These are phyloP conservation scores for Irena cyanogastra DNA, from an alignment of 2,113 vertebrate species.

Conservation along the genomic window DNA sequence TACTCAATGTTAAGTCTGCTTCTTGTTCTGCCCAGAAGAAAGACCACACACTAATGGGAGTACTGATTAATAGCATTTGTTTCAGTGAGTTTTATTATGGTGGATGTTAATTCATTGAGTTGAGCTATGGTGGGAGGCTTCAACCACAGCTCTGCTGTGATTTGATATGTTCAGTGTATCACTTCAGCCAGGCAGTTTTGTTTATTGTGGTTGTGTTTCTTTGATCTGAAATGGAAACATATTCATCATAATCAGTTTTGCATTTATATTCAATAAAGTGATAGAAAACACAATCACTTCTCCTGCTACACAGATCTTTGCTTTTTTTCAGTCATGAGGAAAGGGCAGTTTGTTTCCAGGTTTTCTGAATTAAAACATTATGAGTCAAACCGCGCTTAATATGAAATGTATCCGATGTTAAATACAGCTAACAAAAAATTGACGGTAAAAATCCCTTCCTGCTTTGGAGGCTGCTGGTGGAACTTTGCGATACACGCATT, in stretches of 20 bases:
- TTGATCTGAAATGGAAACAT: constrained; percentile 6
- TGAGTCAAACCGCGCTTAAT: not conserved
- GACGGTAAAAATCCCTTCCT: not conserved
- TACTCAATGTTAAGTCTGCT: not conserved
- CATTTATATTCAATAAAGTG: not conserved
- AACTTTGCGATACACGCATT: not conserved
- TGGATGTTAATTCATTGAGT: not conserved
- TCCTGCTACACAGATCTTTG: not conserved
- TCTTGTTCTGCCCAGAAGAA: not conserved
- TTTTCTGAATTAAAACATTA: not conserved
- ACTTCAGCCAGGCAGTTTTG: not conserved
- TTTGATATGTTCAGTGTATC: constrained; percentile 6
- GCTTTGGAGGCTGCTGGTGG: constrained; percentile 45
- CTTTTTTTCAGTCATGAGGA: not conserved
- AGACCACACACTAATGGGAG: not conserved
- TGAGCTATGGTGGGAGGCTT: not conserved
- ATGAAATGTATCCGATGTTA: not conserved
- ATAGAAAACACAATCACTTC: not conserved
- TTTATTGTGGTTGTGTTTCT: constrained; percentile 7
- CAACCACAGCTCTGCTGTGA: not conserved
- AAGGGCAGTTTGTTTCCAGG: not conserved
- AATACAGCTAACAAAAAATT: not conserved
- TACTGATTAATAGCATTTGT: not conserved
- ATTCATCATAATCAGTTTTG: not conserved
- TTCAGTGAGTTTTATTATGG: not conserved